These are phyloP conservation scores for Lepilemur ruficaudatus DNA, from an alignment of 2,797 vertebrate genomes.

Conservation along the genomic window DNA sequence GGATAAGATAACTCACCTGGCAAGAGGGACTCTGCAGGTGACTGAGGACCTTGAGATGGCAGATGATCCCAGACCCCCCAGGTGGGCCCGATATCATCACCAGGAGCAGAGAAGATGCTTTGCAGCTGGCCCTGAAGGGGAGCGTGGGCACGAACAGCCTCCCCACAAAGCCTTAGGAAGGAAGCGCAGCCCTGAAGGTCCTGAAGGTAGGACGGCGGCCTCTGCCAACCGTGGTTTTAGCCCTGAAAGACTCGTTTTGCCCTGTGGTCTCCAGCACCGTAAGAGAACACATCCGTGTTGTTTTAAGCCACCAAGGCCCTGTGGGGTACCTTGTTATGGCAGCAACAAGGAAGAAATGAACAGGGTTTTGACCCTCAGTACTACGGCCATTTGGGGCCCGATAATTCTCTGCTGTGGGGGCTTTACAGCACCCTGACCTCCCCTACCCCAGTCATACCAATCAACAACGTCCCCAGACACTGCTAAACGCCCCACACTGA, in stretches of 20 bases:
- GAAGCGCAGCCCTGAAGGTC: background rate
- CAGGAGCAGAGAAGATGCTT: background rate
- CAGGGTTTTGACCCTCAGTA: background rate
- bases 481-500: background rate
- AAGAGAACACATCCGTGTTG: background rate
- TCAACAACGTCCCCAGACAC: background rate
- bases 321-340: too few species aligned
- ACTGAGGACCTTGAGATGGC: background rate
- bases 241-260: background rate
- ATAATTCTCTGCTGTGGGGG: background rate
- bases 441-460: background rate
- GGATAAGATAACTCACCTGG: background rate
- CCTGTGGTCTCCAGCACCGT: background rate
- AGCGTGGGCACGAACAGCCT: fast-evolving
- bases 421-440: background rate
- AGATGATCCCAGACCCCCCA: background rate
- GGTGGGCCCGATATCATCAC: too few species aligned
- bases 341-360: too few species aligned
- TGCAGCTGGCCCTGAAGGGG: background rate
- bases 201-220: too few species aligned
- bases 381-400: background rate
- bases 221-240: background rate
- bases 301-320: background rate
- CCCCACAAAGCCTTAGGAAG: background rate
- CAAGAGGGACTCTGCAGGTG: background rate